Evolutionary conservation across 2,113 vertebrate genomes (phyloP).

Genomic region (Takifugu flavidus): DNA sequence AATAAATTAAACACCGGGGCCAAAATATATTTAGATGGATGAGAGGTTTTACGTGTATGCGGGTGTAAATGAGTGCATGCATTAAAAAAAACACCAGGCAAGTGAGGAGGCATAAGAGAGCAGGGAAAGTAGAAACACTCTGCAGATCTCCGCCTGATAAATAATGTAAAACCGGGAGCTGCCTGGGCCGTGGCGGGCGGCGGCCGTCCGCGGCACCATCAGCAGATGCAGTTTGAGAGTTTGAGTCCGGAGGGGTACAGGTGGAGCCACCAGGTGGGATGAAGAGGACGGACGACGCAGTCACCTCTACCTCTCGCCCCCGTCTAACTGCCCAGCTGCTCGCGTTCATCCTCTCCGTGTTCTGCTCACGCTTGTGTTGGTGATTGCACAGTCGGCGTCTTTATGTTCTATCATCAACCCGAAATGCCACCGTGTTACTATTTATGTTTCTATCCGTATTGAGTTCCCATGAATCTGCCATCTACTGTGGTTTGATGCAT

Average conservation of each 20-base stretch:
- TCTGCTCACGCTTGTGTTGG: background rate
- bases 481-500: too few relatives aligned
- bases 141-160: constrained; percentile 53
- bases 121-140: constrained; percentile 17
- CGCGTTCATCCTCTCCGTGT: constrained; percentile 4
- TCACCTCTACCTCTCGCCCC: constrained; percentile 46
- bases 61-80: constrained; percentile 10
- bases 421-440: background rate
- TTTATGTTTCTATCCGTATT: too few relatives aligned
- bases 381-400: constrained; percentile 6
- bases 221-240: constrained; percentile 32
- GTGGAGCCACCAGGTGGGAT: constrained; percentile 52
- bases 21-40: constrained; percentile 1
- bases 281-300: constrained; percentile 41
- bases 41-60: constrained; percentile 28
- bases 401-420: constrained; percentile 9
- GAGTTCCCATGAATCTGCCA: too few relatives aligned
- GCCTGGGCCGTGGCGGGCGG: constrained; percentile 42
- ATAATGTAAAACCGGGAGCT: constrained; percentile 56
- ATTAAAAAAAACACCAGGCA: background rate
- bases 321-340: constrained; percentile 19
- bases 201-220: constrained; percentile 35
- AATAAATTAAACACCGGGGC: constrained; percentile 23
- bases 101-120: constrained; percentile 15
- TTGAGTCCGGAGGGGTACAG: constrained; percentile 37